phyloP scores from a whole-genome alignment of 2,113 vertebrate species.

The Serilophus lunatus region DNA sequence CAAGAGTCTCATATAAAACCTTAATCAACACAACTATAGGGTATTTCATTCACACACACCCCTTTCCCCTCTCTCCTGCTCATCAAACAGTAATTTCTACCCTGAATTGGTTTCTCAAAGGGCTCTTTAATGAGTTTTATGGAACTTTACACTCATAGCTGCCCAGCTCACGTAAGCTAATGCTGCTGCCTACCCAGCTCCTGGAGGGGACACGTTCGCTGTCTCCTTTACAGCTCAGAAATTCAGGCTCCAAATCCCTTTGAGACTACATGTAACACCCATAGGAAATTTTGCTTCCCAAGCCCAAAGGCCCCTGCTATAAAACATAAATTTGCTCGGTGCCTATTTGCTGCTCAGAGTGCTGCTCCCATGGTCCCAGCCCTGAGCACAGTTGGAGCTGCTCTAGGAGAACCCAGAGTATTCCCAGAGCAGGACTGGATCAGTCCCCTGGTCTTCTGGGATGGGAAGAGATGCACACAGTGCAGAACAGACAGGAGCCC shows the following conservation, averaged over 20 bases:
- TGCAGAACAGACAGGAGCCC: not conserved
- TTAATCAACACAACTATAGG: conserved; percentile 41
- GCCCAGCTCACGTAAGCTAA: not conserved
- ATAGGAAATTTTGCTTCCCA: not conserved
- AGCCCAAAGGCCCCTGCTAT: not conserved
- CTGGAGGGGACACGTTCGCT: not conserved
- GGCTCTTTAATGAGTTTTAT: conserved; percentile 8
- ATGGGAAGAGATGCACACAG: rapidly evolving
- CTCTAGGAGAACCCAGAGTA: not conserved
- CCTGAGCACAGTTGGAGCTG: not conserved
- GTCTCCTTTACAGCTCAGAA: not conserved
- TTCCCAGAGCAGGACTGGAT: not conserved
- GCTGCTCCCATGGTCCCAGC: not conserved
- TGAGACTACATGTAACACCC: rapidly evolving
- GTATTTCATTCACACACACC: not conserved
- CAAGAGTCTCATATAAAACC: not conserved
- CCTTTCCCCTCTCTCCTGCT: not conserved
- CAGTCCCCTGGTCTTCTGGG: not conserved
- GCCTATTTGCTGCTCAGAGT: not conserved
- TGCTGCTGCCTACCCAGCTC: not conserved
- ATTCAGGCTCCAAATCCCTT: not conserved
- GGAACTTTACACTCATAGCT: not conserved
- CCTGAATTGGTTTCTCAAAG: conserved; percentile 25
- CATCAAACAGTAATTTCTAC: conserved; percentile 41
- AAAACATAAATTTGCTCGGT: not conserved